Evolutionary conservation across 2,797 vertebrate genomes (phyloP), one percentile per base, ranked within the genome.

Genomic region (Xyrichtys novacula): DNA sequence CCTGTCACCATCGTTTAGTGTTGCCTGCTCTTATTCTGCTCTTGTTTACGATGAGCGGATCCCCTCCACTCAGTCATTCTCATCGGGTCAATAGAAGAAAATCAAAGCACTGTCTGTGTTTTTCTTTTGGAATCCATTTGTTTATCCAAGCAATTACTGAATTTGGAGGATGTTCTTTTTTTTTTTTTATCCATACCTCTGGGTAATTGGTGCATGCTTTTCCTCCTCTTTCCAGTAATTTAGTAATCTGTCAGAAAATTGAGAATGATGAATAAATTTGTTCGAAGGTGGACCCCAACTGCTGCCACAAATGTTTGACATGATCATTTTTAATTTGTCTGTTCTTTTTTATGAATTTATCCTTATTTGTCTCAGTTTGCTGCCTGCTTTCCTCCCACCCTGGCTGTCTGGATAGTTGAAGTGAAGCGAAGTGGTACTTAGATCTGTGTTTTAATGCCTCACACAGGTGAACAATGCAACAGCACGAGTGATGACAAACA

Each of bases 401-500:
- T 52, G 39, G 28, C 71, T 39, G 6, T 36, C 0, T 49, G 17
- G n/a, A 20, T 4, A 4, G 17, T 64, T n/a, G 16, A 25, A 28
- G 32, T 50, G 40, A 42, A 39, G 28, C 26, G 63, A 9, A 25
- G 63, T 50, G 54, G 54, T 65, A 46, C 56, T 53, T 1, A 9
- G 15, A 17, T 2, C 9, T 59, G 47, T 78, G 32, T 78, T 58
- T 8, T 74, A 12, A 76, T 48, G 68, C 58, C 74, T 59, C 54
- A 22, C 71, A 79, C 94, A 98, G 97, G 97, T 98, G 80, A 98
- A 98, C 89, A 98, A 98, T 0, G 97, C 97, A 83, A 98, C 97
- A 0, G 97, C 97, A 79, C 91, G 97, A 20, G 97, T 98, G 88
- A 98, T 98, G 97, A 98, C 97, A 50, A 98, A 98, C 93, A 98